phyloP scores from a whole-genome alignment of 2,797 vertebrate genomes.

The Acomys russatus region DNA sequence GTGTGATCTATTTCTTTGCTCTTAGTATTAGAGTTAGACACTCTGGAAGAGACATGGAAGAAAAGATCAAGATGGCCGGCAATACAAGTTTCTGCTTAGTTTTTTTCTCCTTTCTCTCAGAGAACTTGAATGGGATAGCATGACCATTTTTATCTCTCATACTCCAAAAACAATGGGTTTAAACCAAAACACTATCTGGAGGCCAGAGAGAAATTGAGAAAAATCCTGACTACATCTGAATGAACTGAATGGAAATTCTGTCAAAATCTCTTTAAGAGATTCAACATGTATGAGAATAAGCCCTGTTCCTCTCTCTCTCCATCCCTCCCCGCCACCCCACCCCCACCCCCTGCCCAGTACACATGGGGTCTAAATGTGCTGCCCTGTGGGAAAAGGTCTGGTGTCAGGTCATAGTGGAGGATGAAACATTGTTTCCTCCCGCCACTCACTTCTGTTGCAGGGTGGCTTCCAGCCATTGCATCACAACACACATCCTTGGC shows the following conservation, averaged over 20 bases:
- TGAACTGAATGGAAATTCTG: constrained; percentile 53
- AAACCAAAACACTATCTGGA: background rate
- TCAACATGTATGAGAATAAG: constrained; percentile 65
- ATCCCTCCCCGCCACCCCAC: fast-evolving
- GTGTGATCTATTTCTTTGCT: constrained; percentile 37
- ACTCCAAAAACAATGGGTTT: background rate
- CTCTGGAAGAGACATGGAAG: constrained; percentile 14
- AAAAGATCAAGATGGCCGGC: constrained; percentile 19
- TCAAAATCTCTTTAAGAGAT: constrained; percentile 56
- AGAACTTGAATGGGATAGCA: background rate
- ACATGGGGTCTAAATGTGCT: background rate
- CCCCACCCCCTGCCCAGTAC: no score
- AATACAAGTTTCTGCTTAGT: constrained; percentile 30
- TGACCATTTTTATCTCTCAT: background rate
- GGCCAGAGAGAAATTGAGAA: background rate
- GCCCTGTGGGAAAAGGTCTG: background rate
- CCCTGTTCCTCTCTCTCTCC: background rate
- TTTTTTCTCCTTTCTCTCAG: background rate
- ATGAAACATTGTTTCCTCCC: constrained; percentile 80
- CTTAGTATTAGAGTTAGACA: constrained; percentile 31
- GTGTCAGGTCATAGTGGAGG: constrained; percentile 64
- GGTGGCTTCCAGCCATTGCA: constrained; percentile 86
- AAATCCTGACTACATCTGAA: constrained; percentile 29
- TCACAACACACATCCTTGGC: constrained; percentile 88
- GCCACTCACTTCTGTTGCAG: constrained; percentile 86